These are phyloP conservation scores for Buceros bicornis DNA, from an alignment of 2,797 vertebrate species.

Conservation along the genomic window DNA sequence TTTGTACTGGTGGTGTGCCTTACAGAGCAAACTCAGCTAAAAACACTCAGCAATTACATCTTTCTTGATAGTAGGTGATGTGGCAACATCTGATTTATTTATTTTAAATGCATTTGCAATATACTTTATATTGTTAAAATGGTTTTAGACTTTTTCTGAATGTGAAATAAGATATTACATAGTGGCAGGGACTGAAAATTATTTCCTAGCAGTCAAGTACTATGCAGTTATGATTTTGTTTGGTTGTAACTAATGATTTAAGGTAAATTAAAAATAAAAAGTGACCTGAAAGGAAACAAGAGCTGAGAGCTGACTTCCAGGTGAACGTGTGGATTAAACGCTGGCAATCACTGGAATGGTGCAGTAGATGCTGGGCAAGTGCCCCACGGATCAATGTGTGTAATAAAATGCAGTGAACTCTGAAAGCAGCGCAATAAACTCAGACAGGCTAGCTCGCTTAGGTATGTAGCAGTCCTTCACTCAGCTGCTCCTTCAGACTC, in stretches of 20 bases:
- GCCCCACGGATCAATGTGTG: not conserved
- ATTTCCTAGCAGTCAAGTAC: not conserved
- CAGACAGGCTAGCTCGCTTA: not conserved
- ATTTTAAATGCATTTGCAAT: not conserved
- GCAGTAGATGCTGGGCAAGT: not conserved
- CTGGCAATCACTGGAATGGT: not conserved
- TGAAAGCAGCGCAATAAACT: slow-evolving; percentile 1
- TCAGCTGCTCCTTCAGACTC: not conserved
- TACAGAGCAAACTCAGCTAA: slow-evolving; percentile 22
- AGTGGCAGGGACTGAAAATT: not conserved
- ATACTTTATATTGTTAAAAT: not conserved
- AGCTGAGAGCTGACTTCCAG: not conserved
- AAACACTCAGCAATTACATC: not conserved
- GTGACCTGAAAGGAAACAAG: not conserved
- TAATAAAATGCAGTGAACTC: slow-evolving; percentile 2
- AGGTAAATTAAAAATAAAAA: slow-evolving; percentile 1
- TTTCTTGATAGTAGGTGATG: slow-evolving; percentile 8
- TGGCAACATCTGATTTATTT: slow-evolving; percentile 45
- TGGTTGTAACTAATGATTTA: slow-evolving; percentile 18
- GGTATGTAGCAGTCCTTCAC: not conserved
- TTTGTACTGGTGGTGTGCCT: slow-evolving; percentile 45
- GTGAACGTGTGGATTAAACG: not conserved
- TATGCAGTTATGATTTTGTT: not conserved
- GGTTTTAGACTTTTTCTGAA: not conserved
- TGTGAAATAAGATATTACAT: not conserved